Conservation (phyloP, 2,888 invertebrate genomes). For the Ligdia adustata region DNA sequence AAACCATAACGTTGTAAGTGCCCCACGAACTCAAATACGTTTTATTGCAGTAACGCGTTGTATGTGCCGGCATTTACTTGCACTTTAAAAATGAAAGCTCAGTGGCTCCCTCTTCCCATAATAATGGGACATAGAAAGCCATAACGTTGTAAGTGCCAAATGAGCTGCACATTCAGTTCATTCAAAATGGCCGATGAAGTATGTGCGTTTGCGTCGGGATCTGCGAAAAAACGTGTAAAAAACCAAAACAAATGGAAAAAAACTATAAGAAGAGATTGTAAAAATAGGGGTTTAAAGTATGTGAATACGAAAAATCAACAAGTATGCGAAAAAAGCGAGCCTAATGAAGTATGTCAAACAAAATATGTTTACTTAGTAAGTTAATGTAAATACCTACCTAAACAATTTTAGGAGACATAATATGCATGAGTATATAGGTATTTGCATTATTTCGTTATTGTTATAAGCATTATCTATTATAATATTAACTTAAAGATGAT, state of each 20-base stretch:
- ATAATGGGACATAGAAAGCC: slow-evolving; percentile 1
- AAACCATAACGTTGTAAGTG: too few relatives aligned
- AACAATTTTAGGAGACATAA: not conserved
- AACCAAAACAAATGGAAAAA: slow-evolving; percentile 6
- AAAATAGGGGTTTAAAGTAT: not conserved
- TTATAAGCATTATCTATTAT: not conserved
- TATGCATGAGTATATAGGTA: not conserved
- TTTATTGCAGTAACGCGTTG: too few relatives aligned
- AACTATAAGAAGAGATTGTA: not conserved
- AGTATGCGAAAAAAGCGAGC: not conserved
- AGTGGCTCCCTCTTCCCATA: not conserved
- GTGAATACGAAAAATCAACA: not conserved
- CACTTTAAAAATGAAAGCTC: not conserved
- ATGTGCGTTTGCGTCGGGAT: not conserved
- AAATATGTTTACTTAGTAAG: not conserved
- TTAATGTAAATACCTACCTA: not conserved
- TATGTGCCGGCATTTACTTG: slow-evolving; percentile 1
- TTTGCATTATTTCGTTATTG: not conserved
- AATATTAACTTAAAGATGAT: not conserved
- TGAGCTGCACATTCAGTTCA: slow-evolving; percentile 4
- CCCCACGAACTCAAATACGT: too few relatives aligned
- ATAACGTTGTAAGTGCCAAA: slow-evolving; percentile 7
- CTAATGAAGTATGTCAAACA: not conserved
- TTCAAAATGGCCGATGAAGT: slow-evolving; percentile 8
- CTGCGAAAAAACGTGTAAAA: not conserved